Conservation (phyloP, 2,888 invertebrate genomes). For the Dermolepida albohirtum region DNA sequence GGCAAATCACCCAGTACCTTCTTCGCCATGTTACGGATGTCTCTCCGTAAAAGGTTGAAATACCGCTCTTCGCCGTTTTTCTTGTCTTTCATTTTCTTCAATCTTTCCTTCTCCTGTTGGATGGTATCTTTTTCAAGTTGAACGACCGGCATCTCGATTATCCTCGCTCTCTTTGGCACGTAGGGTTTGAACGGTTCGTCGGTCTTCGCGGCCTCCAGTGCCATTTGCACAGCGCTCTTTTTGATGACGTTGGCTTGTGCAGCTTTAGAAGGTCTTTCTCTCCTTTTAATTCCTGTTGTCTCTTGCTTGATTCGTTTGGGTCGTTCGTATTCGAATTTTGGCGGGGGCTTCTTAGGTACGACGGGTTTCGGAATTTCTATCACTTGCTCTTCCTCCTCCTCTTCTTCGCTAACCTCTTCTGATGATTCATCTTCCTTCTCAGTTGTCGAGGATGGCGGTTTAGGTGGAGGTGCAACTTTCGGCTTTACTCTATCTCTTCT, state of each 20-base stretch:
- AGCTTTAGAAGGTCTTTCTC: slow-evolving; percentile 56
- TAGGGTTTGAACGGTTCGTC: slow-evolving; percentile 13
- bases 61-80: slow-evolving; percentile 60
- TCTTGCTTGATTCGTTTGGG: slow-evolving; percentile 55
- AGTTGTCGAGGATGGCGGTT: neutral
- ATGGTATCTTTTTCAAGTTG: slow-evolving; percentile 60
- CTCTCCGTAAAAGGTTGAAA: slow-evolving; percentile 60
- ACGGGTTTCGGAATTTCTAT: slow-evolving; percentile 36
- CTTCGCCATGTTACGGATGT: slow-evolving; percentile 58
- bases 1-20: slow-evolving; percentile 56
- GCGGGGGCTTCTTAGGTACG: slow-evolving; percentile 43
- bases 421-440: slow-evolving; percentile 49
- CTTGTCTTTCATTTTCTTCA: slow-evolving; percentile 60
- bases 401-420: slow-evolving; percentile 44
- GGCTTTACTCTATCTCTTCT: slow-evolving; percentile 50
- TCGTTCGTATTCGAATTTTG: slow-evolving; percentile 59
- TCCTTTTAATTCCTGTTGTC: slow-evolving; percentile 52
- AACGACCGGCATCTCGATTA: slow-evolving; percentile 50
- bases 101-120: slow-evolving; percentile 61
- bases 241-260: too few species aligned
- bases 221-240: slow-evolving; percentile 33
- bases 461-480: neutral
- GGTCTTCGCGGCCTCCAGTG: slow-evolving; percentile 2
- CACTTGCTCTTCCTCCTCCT: slow-evolving; percentile 40
- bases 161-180: neutral